Percentiles rank a stretch among this genome's conserved stretches.
Evolutionary conservation across 2,113 vertebrate species (phyloP).

Genomic region (Saccopteryx leptura): DNA sequence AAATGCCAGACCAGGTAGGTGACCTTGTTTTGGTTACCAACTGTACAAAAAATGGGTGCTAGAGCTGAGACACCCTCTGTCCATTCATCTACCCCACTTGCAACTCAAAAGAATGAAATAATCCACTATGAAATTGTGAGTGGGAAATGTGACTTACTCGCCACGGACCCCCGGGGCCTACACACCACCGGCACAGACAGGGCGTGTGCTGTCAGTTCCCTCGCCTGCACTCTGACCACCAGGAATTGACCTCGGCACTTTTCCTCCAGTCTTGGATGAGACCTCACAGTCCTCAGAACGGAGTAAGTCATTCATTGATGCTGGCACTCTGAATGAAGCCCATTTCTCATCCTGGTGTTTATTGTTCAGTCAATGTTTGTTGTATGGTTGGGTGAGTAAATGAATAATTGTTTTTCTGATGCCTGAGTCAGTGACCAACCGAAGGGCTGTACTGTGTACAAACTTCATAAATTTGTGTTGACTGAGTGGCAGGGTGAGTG

Average conservation of each 20-base stretch:
- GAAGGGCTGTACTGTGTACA: background rate
- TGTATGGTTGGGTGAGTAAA: background rate
- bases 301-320: background rate
- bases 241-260: background rate
- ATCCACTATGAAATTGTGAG: background rate
- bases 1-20: background rate
- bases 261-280: background rate
- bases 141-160: background rate
- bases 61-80: background rate
- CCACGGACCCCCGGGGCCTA: background rate
- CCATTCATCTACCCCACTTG: background rate
- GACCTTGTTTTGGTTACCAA: background rate
- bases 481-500: background rate
- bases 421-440: slow-evolving; percentile 21
- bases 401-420: background rate
- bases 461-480: background rate
- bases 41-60: background rate
- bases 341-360: background rate
- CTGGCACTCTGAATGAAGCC: background rate
- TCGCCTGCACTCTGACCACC: rapidly evolving
- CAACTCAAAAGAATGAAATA: background rate
- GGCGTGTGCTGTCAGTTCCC: background rate
- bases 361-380: background rate
- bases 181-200: background rate
- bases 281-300: background rate